Evolutionary conservation across 1,140 invertebrate species (phyloP), one percentile per base, ranked within the genome.

Genomic region (Drosophila subobscura): DNA sequence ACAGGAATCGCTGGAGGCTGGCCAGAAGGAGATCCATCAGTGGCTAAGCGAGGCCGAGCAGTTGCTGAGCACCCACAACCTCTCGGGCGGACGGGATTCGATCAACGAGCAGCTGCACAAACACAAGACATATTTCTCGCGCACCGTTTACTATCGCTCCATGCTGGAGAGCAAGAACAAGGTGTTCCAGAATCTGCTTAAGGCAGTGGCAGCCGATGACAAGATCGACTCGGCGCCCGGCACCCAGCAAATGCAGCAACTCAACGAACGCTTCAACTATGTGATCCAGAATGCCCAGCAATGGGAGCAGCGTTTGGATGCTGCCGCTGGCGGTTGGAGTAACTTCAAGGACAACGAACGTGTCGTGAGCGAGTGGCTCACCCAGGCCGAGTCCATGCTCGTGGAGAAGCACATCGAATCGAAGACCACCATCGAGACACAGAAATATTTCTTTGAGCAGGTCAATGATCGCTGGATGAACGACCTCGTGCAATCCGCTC

Each of bases 111-210:
- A 96, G 56, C 93, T 98, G 22, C 96, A 97, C 52, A 94, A 94
- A 74, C 96, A 98, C 81, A 97, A 97, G 91, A 93, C 94, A 14
- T 98, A 97, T 92, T 98, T 98, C 91, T 95, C 96, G 0, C 94
- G 97, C 61, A 96, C 95, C 0, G 94, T 97, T 0, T 98, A 98
- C 91, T 98, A 98, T 91, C 96, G 96, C 88, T 97, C 97, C 0
- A 97, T 98, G 95, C 89, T 98, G 42, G 97, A 98, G 76, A 98
- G 96, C 79, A 98, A 98, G 92, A 98, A 98, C 91, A 98, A 98
- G 92, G 95, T 98, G n/a, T 95, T 97, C 91, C 94, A 95, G 68
- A 97, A 95, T 79, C 96, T 98, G n/a, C 93, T 96, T 0, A 96
- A 96, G 79, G 94, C 96, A 0, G 94, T 96, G 3, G 95, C 96